phyloP scores from a whole-genome alignment of 2,888 invertebrate genomes.

The Hydriomena furcata region DNA sequence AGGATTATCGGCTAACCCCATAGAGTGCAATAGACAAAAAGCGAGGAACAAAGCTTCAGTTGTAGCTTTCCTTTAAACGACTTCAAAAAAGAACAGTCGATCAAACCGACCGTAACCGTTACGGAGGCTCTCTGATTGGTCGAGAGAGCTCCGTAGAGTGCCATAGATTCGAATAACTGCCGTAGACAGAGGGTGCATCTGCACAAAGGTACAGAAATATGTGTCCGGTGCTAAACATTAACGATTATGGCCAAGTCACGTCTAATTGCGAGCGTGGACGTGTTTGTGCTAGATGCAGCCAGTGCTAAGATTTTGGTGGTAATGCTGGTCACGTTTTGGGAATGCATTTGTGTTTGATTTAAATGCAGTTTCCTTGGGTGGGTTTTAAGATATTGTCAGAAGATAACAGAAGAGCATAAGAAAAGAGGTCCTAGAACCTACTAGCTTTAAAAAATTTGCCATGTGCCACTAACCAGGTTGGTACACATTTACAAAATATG shows the following conservation, averaged over 20 bases:
- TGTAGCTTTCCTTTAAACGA: slow-evolving; percentile 21
- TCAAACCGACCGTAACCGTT: slow-evolving; percentile 39
- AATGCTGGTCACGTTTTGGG: slow-evolving; percentile 8
- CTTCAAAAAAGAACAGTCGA: slow-evolving; percentile 38
- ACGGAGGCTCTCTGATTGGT: slow-evolving; percentile 48
- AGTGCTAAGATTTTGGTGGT: slow-evolving; percentile 13
- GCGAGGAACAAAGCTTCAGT: slow-evolving; percentile 4
- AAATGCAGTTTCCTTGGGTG: background rate
- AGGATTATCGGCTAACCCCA: background rate
- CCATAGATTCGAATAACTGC: slow-evolving; percentile 34
- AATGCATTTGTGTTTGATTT: slow-evolving; percentile 5
- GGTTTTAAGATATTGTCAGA: background rate
- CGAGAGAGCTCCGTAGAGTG: slow-evolving; percentile 32
- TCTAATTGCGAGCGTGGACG: slow-evolving; percentile 74
- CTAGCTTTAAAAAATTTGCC: too few species aligned
- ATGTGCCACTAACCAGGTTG: too few species aligned
- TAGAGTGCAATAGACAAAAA: slow-evolving; percentile 7
- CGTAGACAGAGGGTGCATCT: slow-evolving; percentile 68
- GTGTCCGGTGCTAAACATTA: slow-evolving; percentile 81
- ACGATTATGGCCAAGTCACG: slow-evolving; percentile 81
- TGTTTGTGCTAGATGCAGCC: slow-evolving; percentile 45
- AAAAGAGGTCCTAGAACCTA: too few species aligned
- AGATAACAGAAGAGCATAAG: too few species aligned
- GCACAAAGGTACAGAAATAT: slow-evolving; percentile 80
- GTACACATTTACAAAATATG: too few species aligned